phyloP scores from a whole-genome alignment of 2,888 invertebrate genomes.

The Campopleginae sp. region DNA sequence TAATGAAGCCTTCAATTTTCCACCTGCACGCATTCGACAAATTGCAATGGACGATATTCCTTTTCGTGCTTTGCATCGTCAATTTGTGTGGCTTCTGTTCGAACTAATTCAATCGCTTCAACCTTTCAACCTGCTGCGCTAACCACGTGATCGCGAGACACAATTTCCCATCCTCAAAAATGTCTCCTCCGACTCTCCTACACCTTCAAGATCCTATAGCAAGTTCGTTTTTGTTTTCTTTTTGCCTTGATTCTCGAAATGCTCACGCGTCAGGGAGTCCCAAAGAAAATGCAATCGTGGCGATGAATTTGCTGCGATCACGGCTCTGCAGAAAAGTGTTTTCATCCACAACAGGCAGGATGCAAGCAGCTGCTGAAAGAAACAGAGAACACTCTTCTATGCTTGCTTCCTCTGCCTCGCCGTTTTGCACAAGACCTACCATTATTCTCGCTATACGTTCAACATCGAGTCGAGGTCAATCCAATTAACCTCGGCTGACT shows the following conservation, averaged over 20 bases:
- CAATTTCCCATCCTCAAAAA: background rate
- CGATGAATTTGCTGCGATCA: background rate
- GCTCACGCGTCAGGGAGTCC: background rate
- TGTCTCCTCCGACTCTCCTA: background rate
- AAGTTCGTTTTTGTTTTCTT: background rate
- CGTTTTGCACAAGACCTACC: conserved; percentile 25
- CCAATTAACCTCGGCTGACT: conserved; percentile 62
- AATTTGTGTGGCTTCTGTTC: conserved; percentile 40
- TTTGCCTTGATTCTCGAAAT: background rate
- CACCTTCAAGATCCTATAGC: background rate
- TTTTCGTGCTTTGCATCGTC: conserved; percentile 28
- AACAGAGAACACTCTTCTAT: background rate
- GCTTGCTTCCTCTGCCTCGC: background rate
- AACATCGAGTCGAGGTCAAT: conserved; percentile 60
- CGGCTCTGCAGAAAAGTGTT: background rate
- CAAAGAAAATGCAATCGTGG: background rate
- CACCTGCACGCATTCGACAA: conserved; percentile 3
- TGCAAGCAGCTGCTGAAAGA: background rate
- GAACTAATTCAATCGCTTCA: conserved; percentile 32
- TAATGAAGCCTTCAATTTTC: conserved; percentile 36
- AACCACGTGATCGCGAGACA: conserved; percentile 1
- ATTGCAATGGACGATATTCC: conserved; percentile 30
- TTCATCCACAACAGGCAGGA: background rate
- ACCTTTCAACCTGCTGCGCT: background rate
- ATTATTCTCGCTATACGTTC: conserved; percentile 56